phyloP scores from a whole-genome alignment of 2,797 vertebrate genomes.

The Rhabdophis nuchalis region DNA sequence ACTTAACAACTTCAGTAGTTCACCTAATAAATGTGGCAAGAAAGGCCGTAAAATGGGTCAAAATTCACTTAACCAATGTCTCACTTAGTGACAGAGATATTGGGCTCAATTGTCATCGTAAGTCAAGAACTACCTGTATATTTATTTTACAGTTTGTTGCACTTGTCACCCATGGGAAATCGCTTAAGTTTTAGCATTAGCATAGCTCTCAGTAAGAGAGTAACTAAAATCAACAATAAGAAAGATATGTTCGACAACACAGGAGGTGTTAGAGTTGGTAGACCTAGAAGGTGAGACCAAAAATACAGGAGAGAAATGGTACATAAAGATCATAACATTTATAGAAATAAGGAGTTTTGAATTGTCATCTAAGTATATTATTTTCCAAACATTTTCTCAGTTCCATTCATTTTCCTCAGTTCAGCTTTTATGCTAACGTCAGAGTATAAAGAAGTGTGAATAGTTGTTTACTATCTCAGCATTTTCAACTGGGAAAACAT shows the following conservation, averaged over 20 bases:
- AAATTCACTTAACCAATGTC: not conserved
- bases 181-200: not conserved
- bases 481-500: not conserved
- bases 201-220: not conserved
- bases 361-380: not conserved
- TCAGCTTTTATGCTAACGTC: not conserved
- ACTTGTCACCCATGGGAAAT: not conserved
- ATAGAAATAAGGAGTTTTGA: not conserved
- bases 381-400: not conserved
- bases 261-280: not conserved
- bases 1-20: not conserved
- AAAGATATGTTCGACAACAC: not conserved
- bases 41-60: not conserved
- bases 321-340: not conserved
- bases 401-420: not conserved
- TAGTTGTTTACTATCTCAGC: not conserved
- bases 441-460: not conserved
- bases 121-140: not conserved
- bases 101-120: not conserved
- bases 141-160: not conserved
- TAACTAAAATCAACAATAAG: not conserved
- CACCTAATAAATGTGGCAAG: not conserved
- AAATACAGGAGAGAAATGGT: not conserved
- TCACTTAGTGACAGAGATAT: not conserved
- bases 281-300: not conserved